Percentiles rank a stretch among this genome's conserved stretches.
Conservation (phyloP, 2,113 vertebrate species). For the Chascanopsetta lugubris region DNA sequence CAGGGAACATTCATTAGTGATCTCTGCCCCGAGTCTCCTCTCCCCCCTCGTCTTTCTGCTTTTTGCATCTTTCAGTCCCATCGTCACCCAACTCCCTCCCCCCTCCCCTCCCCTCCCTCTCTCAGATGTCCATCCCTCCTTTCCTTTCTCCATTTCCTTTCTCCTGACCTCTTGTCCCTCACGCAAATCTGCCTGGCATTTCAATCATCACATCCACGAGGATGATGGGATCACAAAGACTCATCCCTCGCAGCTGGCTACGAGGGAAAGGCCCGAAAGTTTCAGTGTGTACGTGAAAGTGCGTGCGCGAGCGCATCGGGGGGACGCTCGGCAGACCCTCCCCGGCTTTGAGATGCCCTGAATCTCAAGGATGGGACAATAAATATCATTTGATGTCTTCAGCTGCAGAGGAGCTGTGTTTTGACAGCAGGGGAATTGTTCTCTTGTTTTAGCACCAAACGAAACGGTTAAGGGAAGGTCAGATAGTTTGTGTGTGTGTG, state of each 20-base stretch:
- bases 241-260: constrained; percentile 37
- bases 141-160: constrained; percentile 50
- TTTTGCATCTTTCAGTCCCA: constrained; percentile 37
- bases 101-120: not conserved
- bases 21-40: constrained; percentile 31
- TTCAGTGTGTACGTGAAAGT: not conserved
- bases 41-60: constrained; percentile 28
- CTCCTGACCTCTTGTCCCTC: constrained; percentile 49
- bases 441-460: constrained; percentile 25
- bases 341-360: not conserved
- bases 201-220: constrained; percentile 54
- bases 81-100: constrained; percentile 7
- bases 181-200: constrained; percentile 60
- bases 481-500: constrained; percentile 10
- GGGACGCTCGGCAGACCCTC: not conserved
- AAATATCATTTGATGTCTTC: not conserved
- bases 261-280: not conserved
- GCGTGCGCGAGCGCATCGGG: constrained; percentile 1
- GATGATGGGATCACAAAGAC: constrained; percentile 33
- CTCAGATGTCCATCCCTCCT: constrained; percentile 17
- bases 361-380: not conserved
- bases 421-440: constrained; percentile 4
- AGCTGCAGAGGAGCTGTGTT: not conserved
- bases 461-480: constrained; percentile 49
- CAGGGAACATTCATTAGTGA: constrained; percentile 60